A percentile compares a stretch with the other conserved stretches of the same genome.
phyloP scores from a whole-genome alignment of 2,797 vertebrate genomes.

The Coregonus ussuriensis region DNA sequence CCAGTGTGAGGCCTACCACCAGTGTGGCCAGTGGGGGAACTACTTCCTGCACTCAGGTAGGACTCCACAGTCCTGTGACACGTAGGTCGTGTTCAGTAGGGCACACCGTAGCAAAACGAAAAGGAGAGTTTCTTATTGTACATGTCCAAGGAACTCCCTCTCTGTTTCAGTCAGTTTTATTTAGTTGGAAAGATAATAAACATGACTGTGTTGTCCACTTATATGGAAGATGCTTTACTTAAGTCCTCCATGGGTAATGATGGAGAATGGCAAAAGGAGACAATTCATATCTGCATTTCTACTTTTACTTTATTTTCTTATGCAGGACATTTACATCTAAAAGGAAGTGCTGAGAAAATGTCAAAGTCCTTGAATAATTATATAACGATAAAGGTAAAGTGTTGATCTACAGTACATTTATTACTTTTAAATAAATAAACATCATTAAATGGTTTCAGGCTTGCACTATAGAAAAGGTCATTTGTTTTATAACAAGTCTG shows the following conservation, averaged over 20 bases:
- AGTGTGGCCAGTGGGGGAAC: conserved; percentile 91
- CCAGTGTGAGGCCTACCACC: conserved; percentile 92
- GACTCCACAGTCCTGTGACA: conserved; percentile 1
- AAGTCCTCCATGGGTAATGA: not conserved
- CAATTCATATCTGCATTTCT: not conserved
- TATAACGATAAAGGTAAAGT: conserved; percentile 90
- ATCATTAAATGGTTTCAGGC: not conserved
- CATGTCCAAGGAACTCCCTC: too few species aligned
- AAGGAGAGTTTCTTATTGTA: not conserved
- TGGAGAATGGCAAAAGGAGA: not conserved
- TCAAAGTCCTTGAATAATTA: conserved; percentile 98
- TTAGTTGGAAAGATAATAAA: too few species aligned
- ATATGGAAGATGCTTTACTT: not conserved
- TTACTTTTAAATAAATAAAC: not conserved
- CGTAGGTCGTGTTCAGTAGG: not conserved
- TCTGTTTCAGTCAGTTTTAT: too few species aligned
- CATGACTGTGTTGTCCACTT: not conserved
- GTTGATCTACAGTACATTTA: not conserved
- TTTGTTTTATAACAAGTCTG: not conserved
- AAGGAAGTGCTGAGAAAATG: conserved; percentile 93
- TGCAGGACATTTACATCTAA: conserved; percentile 90
- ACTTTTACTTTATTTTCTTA: conserved; percentile 13
- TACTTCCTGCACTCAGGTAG: conserved; percentile 96
- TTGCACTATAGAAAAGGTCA: not conserved
- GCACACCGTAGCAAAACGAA: not conserved